Conservation (phyloP, 1,140 invertebrate genomes). For the Halictus rubicundus region DNA sequence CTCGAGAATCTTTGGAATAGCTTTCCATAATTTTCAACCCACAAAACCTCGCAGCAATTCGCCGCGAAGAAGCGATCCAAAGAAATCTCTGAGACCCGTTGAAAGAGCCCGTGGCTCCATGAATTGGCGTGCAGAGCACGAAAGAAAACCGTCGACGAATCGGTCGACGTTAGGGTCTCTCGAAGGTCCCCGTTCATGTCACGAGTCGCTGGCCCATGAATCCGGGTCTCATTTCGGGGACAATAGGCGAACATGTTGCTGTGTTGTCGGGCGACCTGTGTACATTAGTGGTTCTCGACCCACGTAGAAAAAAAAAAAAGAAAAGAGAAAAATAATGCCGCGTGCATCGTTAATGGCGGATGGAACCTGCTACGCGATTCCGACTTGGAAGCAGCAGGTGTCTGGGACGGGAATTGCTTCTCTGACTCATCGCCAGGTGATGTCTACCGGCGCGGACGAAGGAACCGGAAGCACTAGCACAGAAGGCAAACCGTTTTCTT, state of each 20-base stretch:
- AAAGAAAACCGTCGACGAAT: constrained; percentile 2
- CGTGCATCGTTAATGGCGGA: constrained; percentile 63
- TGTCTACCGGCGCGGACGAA: constrained; percentile 47
- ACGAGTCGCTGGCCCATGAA: constrained; percentile 70
- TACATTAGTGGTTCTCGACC: constrained; percentile 31
- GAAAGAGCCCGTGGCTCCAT: not conserved
- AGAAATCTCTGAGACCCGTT: too few relatives aligned
- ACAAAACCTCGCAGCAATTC: not conserved
- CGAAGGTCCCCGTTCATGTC: constrained; percentile 59
- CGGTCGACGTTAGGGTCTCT: constrained; percentile 26
- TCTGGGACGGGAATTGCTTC: constrained; percentile 59
- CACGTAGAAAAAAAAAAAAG: not conserved
- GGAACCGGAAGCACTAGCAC: constrained; percentile 62
- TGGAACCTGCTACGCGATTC: constrained; percentile 67
- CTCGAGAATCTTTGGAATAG: too few relatives aligned
- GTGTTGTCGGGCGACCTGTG: not conserved
- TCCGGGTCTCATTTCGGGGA: constrained; percentile 70
- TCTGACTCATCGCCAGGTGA: constrained; percentile 75
- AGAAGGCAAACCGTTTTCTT: constrained; percentile 40
- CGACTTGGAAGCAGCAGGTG: constrained; percentile 66
- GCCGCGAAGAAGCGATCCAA: too few relatives aligned
- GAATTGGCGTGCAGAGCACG: not conserved
- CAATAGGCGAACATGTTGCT: constrained; percentile 55
- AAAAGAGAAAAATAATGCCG: constrained; percentile 9
- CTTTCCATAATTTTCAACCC: not conserved